Evolutionary conservation across 2,113 vertebrate genomes (phyloP).

Genomic region (zebrafish (Danio rerio)): DNA sequence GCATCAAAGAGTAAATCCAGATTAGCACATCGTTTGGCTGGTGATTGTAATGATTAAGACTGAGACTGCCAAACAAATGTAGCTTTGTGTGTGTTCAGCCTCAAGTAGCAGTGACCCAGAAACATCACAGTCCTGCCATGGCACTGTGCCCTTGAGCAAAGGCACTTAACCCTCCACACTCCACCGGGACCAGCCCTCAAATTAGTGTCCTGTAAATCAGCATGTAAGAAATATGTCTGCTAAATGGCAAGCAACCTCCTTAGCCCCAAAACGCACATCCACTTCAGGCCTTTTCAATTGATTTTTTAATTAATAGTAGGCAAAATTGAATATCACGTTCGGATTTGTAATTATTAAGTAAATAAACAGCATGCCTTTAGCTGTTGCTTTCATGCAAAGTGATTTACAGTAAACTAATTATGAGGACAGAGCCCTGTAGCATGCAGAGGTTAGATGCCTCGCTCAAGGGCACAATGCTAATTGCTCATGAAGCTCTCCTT

Average conservation of each 20-base stretch:
- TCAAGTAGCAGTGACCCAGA: constrained; percentile 9
- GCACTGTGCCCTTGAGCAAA: constrained; percentile 14
- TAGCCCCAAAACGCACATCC: background rate
- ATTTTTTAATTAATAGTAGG: background rate
- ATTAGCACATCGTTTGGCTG: background rate
- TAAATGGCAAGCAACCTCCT: background rate
- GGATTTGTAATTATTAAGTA: background rate
- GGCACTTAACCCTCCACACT: constrained; percentile 13
- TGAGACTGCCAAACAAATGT: constrained; percentile 25
- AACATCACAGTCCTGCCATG: constrained; percentile 20
- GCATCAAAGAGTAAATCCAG: constrained; percentile 1
- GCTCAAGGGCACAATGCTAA: constrained; percentile 12
- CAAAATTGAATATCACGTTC: background rate
- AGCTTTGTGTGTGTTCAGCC: constrained; percentile 16
- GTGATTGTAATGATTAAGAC: background rate
- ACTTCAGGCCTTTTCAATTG: background rate
- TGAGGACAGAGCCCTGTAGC: background rate
- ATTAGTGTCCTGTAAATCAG: background rate
- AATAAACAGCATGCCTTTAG: background rate
- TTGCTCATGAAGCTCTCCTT: background rate
- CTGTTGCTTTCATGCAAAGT: background rate
- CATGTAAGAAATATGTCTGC: background rate
- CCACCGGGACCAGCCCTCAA: background rate
- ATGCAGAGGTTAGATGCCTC: background rate
- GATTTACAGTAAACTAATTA: background rate